phyloP scores from a whole-genome alignment of 2,797 vertebrate species.

The Myiotriccus ornatus region DNA sequence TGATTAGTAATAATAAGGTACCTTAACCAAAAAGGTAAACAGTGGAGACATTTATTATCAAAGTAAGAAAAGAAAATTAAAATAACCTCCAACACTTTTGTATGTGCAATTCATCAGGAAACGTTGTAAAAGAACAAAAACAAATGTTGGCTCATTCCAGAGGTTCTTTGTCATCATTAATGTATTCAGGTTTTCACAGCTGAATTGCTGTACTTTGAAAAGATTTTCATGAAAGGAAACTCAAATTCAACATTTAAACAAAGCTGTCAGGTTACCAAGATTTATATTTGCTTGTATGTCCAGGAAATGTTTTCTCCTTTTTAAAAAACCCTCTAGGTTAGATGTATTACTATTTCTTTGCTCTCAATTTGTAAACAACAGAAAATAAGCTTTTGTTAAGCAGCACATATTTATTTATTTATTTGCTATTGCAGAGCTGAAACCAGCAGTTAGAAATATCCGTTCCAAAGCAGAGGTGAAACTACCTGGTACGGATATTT shows the following conservation, averaged over 20 bases:
- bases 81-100: constrained; percentile 70
- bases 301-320: constrained; percentile 60
- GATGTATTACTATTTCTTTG: constrained; percentile 39
- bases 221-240: constrained; percentile 75
- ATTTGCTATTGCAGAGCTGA: background rate
- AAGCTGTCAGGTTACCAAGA: constrained; percentile 74
- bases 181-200: constrained; percentile 75
- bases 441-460: constrained; percentile 35
- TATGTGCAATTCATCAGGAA: constrained; percentile 74
- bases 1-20: constrained; percentile 71
- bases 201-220: constrained; percentile 76
- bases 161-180: constrained; percentile 81
- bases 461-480: constrained; percentile 68
- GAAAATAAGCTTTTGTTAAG: constrained; percentile 59
- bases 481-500: constrained; percentile 70
- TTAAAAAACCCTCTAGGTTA: constrained; percentile 30
- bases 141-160: constrained; percentile 73
- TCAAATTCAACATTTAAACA: constrained; percentile 71
- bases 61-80: constrained; percentile 70
- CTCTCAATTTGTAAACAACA: constrained; percentile 67
- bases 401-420: constrained; percentile 35
- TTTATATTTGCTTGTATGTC: constrained; percentile 64
- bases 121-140: constrained; percentile 72
- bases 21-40: constrained; percentile 68
- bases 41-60: constrained; percentile 71